Percentiles rank a stretch among this genome's conserved stretches.
Conservation (phyloP, 2,113 vertebrate genomes). For the Pachycephala philippinensis region DNA sequence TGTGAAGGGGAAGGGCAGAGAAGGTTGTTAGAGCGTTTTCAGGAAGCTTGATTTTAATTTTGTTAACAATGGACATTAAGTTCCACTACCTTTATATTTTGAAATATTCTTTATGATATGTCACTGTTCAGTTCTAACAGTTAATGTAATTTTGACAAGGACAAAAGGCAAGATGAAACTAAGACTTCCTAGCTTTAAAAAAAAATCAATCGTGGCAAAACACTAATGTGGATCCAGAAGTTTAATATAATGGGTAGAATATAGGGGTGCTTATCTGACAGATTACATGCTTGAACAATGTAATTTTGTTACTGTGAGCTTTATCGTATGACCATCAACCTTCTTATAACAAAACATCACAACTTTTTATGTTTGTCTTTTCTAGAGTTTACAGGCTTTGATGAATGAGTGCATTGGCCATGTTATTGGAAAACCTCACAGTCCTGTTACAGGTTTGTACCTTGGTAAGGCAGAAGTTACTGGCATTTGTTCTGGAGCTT, state of each 20-base stretch:
- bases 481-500: background rate
- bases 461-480: conserved; percentile 80
- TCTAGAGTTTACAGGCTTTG: conserved; percentile 91
- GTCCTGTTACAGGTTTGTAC: conserved; percentile 94
- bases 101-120: background rate
- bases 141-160: background rate
- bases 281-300: background rate
- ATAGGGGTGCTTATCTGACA: background rate
- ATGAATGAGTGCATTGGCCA: conserved; percentile 99
- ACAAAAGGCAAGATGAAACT: background rate
- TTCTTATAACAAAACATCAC: background rate
- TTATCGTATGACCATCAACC: background rate
- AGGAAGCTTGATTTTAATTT: background rate
- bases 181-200: background rate
- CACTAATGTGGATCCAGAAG: background rate
- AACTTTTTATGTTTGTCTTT: background rate
- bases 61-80: background rate
- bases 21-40: background rate
- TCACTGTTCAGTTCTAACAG: background rate
- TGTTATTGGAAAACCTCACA: conserved; percentile 99
- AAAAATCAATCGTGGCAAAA: background rate
- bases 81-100: background rate
- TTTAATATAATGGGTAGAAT: background rate
- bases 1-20: background rate
- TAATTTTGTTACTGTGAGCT: background rate